A percentile compares a stretch with the other conserved stretches of the same genome.
Evolutionary conservation across 1,140 invertebrate genomes (phyloP).

Genomic region (Tenebrio molitor): DNA sequence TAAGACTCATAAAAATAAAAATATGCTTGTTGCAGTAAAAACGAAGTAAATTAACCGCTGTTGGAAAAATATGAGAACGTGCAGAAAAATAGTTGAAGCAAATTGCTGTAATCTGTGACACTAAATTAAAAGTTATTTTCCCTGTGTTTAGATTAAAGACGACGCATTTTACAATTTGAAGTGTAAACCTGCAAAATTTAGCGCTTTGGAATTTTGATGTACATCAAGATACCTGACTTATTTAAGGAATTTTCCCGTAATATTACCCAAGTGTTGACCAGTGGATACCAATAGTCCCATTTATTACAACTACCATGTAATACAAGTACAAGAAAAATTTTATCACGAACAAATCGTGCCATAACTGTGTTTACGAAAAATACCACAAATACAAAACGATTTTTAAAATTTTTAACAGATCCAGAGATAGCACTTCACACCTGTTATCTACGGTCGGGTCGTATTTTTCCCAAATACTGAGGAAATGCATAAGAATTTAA

Average conservation of each 20-base stretch:
- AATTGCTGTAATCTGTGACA: too few species aligned
- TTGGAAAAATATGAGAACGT: too few species aligned
- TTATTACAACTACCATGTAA: conserved; percentile 11
- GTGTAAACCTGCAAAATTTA: conserved; percentile 5
- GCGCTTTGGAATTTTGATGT: background rate
- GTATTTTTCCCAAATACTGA: too few species aligned
- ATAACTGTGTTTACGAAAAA: background rate
- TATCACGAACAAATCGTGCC: background rate
- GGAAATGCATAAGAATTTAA: background rate
- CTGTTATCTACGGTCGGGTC: too few species aligned
- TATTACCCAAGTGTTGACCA: conserved; percentile 6
- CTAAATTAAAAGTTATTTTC: too few species aligned
- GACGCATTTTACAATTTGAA: background rate
- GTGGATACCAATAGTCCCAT: conserved; percentile 8
- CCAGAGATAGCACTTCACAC: too few species aligned
- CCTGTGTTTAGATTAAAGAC: background rate
- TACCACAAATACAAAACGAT: conserved; percentile 10
- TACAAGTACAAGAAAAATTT: conserved; percentile 13
- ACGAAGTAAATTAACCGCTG: too few species aligned
- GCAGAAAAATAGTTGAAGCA: too few species aligned
- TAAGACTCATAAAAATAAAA: too few species aligned
- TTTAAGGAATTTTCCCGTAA: conserved; percentile 26
- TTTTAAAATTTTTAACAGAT: too few species aligned
- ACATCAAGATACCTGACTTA: conserved; percentile 9
- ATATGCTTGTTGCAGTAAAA: too few species aligned